Base-by-base conservation (phyloP, 2,113 vertebrate species). In the Lipophrys pholis region DNA sequence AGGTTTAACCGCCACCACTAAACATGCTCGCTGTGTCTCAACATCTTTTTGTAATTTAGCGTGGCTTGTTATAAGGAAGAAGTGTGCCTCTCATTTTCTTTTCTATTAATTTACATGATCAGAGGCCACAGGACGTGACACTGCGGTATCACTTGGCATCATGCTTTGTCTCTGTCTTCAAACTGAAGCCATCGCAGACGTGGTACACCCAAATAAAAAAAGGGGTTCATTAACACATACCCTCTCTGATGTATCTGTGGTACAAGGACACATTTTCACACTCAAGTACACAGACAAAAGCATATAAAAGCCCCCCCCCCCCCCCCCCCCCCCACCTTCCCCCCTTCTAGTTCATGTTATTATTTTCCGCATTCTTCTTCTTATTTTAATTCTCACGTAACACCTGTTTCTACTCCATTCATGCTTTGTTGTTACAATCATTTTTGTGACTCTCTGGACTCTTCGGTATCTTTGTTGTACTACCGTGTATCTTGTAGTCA, bases 151-250 rank as follows among this genome's bases (percentile, higher is more conserved):
- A 21, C 51, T 36, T 76, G 17, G 53, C 6, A 40, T 6, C 59
- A 6, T 42, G 64, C 50, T 74, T 78, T 55, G 49, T 12, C 9
- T 4, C 51, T 57, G 55, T 52, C 66, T 76, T 73, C 5, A n/a
- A 78, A 60, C 35, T 68, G 12, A 11, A 73, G 59, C 57, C 69
- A 52, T 73, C 53, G 62, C 66, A 48, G 7, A 21, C 41, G n/a
- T 50, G 21, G 8, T 45, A 46, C 58, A 50, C 75, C 87, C 90
- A 30, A 30, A 90, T 92, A 52, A 60, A 59, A 82, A 8, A 15
- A 1, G 40, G 15, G 39, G 30, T 48, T 75, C 52, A 57, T 12
- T 14, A 69, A 64, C 85, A 90, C 88, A 63, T 40, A 40, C 50
- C 21, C 46, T 30, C 46, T 69, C 55, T 78, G 48, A 78, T 40